Base-by-base conservation (phyloP, 1,140 invertebrate genomes). In the Spodoptera frugiperda region DNA sequence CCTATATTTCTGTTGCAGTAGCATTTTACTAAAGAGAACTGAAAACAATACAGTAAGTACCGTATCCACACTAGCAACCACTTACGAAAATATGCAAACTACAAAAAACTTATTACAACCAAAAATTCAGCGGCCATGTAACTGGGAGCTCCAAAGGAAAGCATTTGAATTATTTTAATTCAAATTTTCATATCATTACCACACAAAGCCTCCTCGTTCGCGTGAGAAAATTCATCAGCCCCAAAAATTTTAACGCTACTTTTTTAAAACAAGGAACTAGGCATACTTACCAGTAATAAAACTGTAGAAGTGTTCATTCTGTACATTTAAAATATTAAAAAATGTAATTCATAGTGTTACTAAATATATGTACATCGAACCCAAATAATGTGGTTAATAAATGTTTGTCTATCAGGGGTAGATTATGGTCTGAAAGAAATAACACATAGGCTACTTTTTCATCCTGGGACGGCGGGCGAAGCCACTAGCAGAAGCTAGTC, bases 111-210 rank as follows among this genome's bases (percentile, higher is more conserved):
- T n/a, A 67, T 33, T 33, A 25, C 10, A 39, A 14, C 21, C 12
- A 8, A 53, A 71, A 54, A 54, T 71, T 19, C 51, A 33, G 33
- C 17, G n/a, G 44, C 21, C n/a, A 73, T 33, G 49, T 49, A 61
- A 73, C 44, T n/a, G 19, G 5, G 4, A 63, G 19, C 21, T 51
- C 4, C 12, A 59, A 73, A 73, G 55, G 33, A 39, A 39, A 57
- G 55, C 55, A 30, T 46, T 4, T 53, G 57, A 72, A 71, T 70
- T 71, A 77, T 70, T 77, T 72, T 77, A 71, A 77, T 77, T 72
- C 67, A 72, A 57, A 77, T 72, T 72, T 67, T 63, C 30, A 77
- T 71, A 77, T 77, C 63, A 70, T 77, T 77, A 77, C 48, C 44
- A 46, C 46, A 63, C 55, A 71, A 70, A 68, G 25, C 39, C 44